Conservation (phyloP, 2,113 vertebrate genomes). For the Urocitellus parryii region DNA sequence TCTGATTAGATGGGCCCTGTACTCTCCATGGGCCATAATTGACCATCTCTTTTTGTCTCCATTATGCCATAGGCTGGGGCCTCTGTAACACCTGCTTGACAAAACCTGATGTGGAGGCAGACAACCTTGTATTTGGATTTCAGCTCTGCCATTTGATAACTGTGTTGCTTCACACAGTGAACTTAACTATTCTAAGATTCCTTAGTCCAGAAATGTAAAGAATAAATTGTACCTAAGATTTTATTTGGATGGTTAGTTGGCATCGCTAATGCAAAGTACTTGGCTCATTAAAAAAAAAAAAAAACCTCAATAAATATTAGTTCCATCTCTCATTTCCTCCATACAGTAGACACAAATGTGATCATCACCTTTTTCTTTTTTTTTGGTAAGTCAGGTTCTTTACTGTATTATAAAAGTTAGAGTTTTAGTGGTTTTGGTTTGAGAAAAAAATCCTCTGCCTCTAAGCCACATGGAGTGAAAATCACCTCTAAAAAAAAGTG, state of each 20-base stretch:
- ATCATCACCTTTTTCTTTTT: background rate
- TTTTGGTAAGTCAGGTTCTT: background rate
- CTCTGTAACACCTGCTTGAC: background rate
- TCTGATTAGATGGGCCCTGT: rapidly evolving
- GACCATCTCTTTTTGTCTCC: background rate
- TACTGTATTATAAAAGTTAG: background rate
- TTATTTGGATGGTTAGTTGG: background rate
- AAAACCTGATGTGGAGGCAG: background rate
- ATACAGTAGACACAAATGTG: background rate
- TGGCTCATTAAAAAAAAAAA: background rate
- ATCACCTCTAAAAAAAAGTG: constrained; percentile 83
- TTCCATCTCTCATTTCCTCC: background rate
- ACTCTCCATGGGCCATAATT: background rate
- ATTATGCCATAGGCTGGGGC: background rate
- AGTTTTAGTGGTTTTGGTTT: background rate
- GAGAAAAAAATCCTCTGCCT: constrained; percentile 68
- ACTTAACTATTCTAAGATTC: background rate
- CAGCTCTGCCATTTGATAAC: background rate
- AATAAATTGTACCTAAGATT: background rate
- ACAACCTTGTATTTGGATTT: background rate
- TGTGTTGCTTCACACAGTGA: background rate
- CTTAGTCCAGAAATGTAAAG: background rate
- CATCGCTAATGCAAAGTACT: background rate
- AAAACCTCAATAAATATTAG: background rate
- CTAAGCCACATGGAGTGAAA: constrained; percentile 82